Evolutionary conservation across 2,797 vertebrate species (phyloP).

Genomic region (Phyllotis vaccarum): DNA sequence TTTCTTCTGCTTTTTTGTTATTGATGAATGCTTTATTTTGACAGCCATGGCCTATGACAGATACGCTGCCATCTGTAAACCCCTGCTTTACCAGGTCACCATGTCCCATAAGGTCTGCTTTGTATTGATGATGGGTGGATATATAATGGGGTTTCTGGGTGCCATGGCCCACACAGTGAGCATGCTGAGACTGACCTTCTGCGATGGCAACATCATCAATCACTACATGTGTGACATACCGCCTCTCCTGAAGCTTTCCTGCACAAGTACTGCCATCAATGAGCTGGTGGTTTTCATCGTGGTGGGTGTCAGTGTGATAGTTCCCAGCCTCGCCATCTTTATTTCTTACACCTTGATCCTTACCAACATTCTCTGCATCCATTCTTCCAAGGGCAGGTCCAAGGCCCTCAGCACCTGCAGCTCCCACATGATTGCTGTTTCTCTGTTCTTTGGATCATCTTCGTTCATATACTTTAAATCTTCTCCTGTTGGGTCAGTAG

Average conservation of each 20-base stretch:
- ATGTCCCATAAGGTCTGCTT: constrained; percentile 76
- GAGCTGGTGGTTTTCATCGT: constrained; percentile 71
- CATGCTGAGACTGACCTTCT: constrained; percentile 78
- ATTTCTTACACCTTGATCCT: constrained; percentile 50
- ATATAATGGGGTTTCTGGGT: constrained; percentile 63
- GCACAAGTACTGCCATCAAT: constrained; percentile 69
- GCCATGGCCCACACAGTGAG: constrained; percentile 68
- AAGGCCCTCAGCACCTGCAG: constrained; percentile 81
- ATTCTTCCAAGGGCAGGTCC: constrained; percentile 28
- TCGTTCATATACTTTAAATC: constrained; percentile 57
- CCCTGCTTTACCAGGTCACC: constrained; percentile 73
- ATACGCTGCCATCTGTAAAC: constrained; percentile 80
- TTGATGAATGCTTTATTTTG: constrained; percentile 75
- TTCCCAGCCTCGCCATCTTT: background rate
- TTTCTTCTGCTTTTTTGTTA: constrained; percentile 74
- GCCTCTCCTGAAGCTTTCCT: constrained; percentile 75
- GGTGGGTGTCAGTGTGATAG: constrained; percentile 44
- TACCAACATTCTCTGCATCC: background rate
- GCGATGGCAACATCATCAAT: constrained; percentile 62
- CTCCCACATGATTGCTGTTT: constrained; percentile 73
- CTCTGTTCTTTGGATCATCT: constrained; percentile 57
- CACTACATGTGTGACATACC: constrained; percentile 79
- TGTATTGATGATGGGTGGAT: constrained; percentile 47
- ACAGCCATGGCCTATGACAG: constrained; percentile 80
- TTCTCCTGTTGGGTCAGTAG: background rate